A percentile compares a stretch with the other conserved stretches of the same genome.
phyloP scores from a whole-genome alignment of 2,797 vertebrate species.

The Heliangelus exortis region DNA sequence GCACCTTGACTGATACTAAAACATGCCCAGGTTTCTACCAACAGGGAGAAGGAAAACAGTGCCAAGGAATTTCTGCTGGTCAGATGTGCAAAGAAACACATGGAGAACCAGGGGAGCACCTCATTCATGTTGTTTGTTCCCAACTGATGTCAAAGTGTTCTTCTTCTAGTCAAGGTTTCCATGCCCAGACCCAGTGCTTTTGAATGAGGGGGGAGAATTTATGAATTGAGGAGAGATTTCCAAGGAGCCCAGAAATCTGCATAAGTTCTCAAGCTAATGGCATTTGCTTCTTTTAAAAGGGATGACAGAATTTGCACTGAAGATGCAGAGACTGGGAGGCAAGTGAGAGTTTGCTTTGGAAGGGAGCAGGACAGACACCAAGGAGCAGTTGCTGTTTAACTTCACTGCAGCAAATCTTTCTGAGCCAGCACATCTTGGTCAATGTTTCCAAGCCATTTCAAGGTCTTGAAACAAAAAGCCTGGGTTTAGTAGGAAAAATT shows the following conservation, averaged over 20 bases:
- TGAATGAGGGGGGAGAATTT: background rate
- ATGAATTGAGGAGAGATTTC: background rate
- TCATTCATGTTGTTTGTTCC: accelerated
- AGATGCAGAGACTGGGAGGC: background rate
- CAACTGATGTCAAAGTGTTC: background rate
- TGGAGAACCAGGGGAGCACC: accelerated
- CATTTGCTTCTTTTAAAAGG: background rate
- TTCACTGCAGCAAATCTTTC: background rate
- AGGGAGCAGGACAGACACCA: background rate
- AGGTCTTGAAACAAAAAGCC: background rate
- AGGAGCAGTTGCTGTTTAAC: background rate
- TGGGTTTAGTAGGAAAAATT: background rate
- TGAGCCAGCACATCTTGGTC: background rate
- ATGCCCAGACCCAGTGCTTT: background rate
- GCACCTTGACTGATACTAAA: background rate
- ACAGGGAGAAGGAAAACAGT: background rate
- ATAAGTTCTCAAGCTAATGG: background rate
- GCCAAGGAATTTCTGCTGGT: background rate
- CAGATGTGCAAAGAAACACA: background rate
- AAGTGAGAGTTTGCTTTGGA: background rate
- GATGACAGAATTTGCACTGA: background rate
- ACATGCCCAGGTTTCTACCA: background rate
- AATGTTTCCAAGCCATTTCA: background rate
- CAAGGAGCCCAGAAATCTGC: background rate
- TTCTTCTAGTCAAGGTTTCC: background rate